Base-by-base conservation (phyloP, 2,888 invertebrate genomes). In the Heliconius sara region DNA sequence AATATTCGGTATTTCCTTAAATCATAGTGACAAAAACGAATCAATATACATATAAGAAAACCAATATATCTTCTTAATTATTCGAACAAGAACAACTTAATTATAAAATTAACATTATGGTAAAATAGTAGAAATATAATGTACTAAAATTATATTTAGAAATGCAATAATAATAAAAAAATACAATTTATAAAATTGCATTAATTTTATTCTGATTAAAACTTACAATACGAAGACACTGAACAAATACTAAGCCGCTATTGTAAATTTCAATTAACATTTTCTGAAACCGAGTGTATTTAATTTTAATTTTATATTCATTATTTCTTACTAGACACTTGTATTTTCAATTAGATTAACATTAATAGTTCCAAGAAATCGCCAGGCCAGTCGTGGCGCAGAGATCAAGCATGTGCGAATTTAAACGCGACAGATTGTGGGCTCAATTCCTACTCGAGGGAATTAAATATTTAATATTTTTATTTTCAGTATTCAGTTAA, bases 341-440 rank as follows among this genome's bases (percentile, higher is more conserved):
- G 16, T 2, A 25, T 47, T 47, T 16, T 16, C 9, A 47, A 43
- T 70, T 43, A 13, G 16, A 47, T 43, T 70, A 43, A 16, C 13
- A 27, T 27, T 70, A 70, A 70, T 43, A 16, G 13, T 70, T 47
- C 7, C 25, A n/a, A 70, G 70, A 43, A 70, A 43, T 70, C 43
- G 25, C 34, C 34, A 34, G 34, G 3, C 16, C 47, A 12, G 47
- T 5, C 47, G 47, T 16, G 5, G 6, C 16, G 16, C 16, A 47
- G 47, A 16, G 5, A 47, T 16, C 47, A 47, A 4, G 47, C 47
- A 5, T 47, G 16, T 5, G 16, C 1, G 16, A 47, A 13, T 16
- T 5, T 16, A 16, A 16, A 6, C 47, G 47, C 47, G 47, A 47
- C 47, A 47, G 16, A 1, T 47, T 4, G 16, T 4, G 22, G 7